Evolutionary conservation across 2,797 vertebrate genomes (phyloP).

Genomic region (Lerista edwardsae): DNA sequence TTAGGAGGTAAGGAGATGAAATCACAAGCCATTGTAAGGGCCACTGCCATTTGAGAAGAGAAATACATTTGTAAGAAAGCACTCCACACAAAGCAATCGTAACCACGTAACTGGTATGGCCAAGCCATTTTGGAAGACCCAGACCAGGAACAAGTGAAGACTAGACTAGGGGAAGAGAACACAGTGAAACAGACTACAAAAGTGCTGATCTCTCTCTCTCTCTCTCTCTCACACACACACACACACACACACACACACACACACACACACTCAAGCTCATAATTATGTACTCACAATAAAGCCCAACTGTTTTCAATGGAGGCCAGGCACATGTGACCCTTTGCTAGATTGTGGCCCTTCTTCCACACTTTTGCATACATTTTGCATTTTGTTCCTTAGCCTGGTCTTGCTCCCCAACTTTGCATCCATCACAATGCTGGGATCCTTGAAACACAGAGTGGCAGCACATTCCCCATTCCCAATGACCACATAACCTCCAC

Average conservation of each 20-base stretch:
- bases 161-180: constrained; percentile 41
- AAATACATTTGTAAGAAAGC: no score
- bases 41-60: background rate
- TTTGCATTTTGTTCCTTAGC: background rate
- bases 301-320: background rate
- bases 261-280: background rate
- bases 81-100: background rate
- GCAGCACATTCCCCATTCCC: background rate
- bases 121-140: background rate
- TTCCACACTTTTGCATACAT: background rate
- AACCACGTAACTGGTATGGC: constrained; percentile 12
- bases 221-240: background rate
- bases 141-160: constrained; percentile 15
- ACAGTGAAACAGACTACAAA: constrained; percentile 61
- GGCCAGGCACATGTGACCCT: no score
- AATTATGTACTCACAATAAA: background rate
- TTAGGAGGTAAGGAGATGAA: background rate
- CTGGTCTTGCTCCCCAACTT: background rate
- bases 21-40: background rate
- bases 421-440: background rate
- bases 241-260: background rate
- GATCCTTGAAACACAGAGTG: background rate
- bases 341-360: background rate
- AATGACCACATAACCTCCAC: no score
- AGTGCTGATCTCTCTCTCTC: constrained; percentile 33